These are phyloP conservation scores for Drosophila triauraria DNA, from an alignment of 1,140 invertebrate genomes.

Conservation along the genomic window DNA sequence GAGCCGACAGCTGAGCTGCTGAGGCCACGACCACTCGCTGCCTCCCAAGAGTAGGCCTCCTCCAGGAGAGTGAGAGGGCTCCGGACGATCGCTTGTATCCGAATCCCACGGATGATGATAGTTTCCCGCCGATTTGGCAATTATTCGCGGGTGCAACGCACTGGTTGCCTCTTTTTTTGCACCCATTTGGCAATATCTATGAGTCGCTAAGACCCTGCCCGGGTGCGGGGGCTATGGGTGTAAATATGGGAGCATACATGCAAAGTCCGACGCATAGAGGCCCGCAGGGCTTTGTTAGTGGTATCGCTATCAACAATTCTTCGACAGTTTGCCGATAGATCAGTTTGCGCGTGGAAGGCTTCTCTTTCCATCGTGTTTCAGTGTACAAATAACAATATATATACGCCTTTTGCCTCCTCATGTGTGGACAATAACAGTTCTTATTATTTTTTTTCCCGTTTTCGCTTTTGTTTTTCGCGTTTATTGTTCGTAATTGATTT, in stretches of 20 bases:
- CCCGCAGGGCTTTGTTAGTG: constrained; percentile 47
- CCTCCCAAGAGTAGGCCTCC: neutral
- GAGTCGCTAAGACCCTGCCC: constrained; percentile 12
- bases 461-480: neutral
- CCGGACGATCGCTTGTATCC: constrained; percentile 6
- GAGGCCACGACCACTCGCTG: too few species aligned
- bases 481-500: constrained; percentile 14
- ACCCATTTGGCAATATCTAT: constrained; percentile 27
- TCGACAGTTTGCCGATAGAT: constrained; percentile 81
- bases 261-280: constrained; percentile 8
- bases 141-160: constrained; percentile 21
- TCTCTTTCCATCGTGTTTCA: constrained; percentile 51
- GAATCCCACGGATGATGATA: neutral
- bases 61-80: constrained; percentile 7
- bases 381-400: constrained; percentile 20
- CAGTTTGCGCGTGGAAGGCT: constrained; percentile 79
- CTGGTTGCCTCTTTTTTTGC: constrained; percentile 18
- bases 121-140: neutral
- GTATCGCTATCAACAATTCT: constrained; percentile 79
- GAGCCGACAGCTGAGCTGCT: neutral
- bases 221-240: neutral
- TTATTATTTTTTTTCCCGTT: neutral
- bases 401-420: neutral
- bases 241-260: constrained; percentile 19
- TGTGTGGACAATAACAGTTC: constrained; percentile 1